Evolutionary conservation across 2,797 vertebrate species (phyloP).

Genomic region (Thaleichthys pacificus): DNA sequence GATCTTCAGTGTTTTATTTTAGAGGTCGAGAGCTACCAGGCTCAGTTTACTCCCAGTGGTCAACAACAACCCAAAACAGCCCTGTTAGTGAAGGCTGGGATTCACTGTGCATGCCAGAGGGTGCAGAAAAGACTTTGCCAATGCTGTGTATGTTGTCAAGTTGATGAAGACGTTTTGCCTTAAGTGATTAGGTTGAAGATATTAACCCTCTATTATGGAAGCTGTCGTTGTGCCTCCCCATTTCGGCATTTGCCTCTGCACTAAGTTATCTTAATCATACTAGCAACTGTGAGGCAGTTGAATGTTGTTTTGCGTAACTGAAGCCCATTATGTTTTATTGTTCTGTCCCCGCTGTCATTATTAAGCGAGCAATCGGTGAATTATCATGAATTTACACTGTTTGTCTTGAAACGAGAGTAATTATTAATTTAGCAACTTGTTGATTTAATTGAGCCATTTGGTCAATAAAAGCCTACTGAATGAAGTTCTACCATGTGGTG

Average conservation of each 20-base stretch:
- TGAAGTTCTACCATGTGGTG: not conserved
- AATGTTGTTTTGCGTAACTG: not conserved
- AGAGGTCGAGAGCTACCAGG: not conserved
- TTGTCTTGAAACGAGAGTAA: not conserved
- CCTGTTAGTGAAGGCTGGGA: not conserved
- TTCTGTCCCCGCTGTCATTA: not conserved
- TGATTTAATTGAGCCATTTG: not conserved
- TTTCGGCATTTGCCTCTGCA: not conserved
- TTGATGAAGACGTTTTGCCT: constrained; percentile 8
- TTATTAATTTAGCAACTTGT: not conserved
- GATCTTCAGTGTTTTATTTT: not conserved
- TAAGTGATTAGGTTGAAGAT: constrained; percentile 7
- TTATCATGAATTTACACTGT: not conserved
- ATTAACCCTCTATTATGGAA: not conserved
- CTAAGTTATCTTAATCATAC: not conserved
- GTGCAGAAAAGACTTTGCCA: not conserved
- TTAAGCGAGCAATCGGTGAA: not conserved
- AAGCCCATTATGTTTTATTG: not conserved
- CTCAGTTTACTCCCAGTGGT: not conserved
- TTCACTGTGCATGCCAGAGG: not conserved
- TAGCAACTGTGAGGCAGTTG: not conserved
- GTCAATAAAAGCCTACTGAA: not conserved
- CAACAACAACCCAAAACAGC: not conserved
- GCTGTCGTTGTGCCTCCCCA: not conserved
- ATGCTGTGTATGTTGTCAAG: not conserved